A percentile compares a stretch with the other conserved stretches of the same genome.
Evolutionary conservation across 2,797 vertebrate species (phyloP).

Genomic region (Petrocephalus schoutedeni): DNA sequence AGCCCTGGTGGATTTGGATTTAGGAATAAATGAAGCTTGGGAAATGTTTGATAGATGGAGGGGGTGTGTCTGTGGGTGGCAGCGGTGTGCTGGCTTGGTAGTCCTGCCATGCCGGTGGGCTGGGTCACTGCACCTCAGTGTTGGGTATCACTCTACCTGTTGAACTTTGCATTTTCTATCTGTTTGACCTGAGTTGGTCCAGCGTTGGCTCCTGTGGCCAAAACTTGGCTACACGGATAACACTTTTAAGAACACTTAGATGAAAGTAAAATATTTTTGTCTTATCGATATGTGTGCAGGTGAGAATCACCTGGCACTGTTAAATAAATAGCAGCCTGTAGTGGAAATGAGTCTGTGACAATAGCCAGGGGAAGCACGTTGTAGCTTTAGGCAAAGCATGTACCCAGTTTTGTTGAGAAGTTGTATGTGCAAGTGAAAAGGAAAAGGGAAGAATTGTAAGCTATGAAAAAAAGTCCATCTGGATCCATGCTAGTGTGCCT

Average conservation of each 20-base stretch:
- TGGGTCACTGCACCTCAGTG: neutral
- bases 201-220: no score
- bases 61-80: neutral
- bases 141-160: neutral
- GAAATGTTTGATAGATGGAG: neutral
- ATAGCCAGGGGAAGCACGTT: neutral
- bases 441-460: conserved; percentile 10
- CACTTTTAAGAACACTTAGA: neutral
- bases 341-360: neutral
- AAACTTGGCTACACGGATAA: neutral
- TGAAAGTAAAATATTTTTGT: neutral
- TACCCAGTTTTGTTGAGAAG: neutral
- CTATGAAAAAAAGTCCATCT: neutral
- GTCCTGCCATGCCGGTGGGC: neutral
- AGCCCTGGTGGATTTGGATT: neutral
- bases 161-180: no score
- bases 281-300: neutral
- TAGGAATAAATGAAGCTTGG: neutral
- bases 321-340: neutral
- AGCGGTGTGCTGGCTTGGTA: neutral
- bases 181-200: neutral
- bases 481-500: neutral
- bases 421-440: neutral
- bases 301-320: neutral
- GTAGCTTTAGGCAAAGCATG: neutral